Evolutionary conservation across 2,113 vertebrate genomes (phyloP).

Genomic region (Gymnogyps californianus): DNA sequence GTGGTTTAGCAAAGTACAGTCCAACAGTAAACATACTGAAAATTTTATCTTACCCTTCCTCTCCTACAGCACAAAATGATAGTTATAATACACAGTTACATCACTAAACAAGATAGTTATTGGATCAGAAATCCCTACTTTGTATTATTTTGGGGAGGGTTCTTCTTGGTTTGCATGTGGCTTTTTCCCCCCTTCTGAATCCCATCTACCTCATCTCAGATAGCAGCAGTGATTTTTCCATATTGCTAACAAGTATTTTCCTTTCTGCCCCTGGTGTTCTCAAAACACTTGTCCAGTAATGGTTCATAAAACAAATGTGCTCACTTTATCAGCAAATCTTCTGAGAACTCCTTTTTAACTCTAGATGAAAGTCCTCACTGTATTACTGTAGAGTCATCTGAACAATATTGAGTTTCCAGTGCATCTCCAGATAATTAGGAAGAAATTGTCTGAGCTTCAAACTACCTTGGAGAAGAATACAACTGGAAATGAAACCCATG

Average conservation of each 20-base stretch:
- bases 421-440: background rate
- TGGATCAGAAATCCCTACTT: background rate
- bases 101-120: background rate
- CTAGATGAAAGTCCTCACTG: background rate
- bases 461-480: background rate
- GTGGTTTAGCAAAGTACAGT: background rate
- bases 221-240: background rate
- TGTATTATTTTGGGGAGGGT: background rate
- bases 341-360: background rate
- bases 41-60: background rate
- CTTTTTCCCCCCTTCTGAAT: background rate
- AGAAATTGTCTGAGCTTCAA: background rate
- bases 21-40: background rate
- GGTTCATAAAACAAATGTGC: background rate
- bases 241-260: background rate
- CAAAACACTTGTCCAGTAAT: background rate
- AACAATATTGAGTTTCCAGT: background rate
- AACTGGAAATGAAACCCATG: background rate
- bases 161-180: background rate
- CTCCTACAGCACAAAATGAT: background rate
- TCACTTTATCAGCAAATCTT: background rate
- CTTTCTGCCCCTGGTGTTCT: background rate
- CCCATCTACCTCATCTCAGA: background rate
- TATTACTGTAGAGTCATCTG: background rate
- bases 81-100: background rate